Percentiles rank a stretch among this genome's conserved stretches.
phyloP scores from a whole-genome alignment of 2,888 invertebrate genomes.

The Drosophila anomelani region DNA sequence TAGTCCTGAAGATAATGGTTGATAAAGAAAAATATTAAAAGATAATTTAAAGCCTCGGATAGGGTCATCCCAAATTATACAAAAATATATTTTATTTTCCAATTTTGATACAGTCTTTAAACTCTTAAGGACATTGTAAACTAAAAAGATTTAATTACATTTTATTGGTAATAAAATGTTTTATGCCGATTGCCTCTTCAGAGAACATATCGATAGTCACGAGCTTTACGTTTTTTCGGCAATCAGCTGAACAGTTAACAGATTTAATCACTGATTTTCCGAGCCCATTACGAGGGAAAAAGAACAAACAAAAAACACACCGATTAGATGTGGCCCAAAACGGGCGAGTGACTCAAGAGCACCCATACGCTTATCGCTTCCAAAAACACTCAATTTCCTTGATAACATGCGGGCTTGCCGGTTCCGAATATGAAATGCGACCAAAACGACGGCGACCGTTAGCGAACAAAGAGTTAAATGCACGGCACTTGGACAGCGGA shows the following conservation, averaged over 20 bases:
- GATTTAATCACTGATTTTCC: background rate
- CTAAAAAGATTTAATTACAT: background rate
- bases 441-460: background rate
- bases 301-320: background rate
- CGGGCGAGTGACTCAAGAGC: background rate
- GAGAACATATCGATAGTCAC: slow-evolving; percentile 1
- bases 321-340: background rate
- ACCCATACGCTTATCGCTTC: background rate
- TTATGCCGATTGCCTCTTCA: background rate
- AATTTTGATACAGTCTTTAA: background rate
- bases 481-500: slow-evolving; percentile 1
- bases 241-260: slow-evolving; percentile 1
- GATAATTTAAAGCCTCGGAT: no score
- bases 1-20: background rate
- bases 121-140: background rate
- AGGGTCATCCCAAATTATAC: background rate
- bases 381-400: no score
- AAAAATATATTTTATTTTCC: no score
- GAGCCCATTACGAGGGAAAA: background rate
- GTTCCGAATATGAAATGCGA: background rate
- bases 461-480: slow-evolving; percentile 15
- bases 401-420: background rate
- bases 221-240: background rate
- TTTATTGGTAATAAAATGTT: background rate
- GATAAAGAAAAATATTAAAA: background rate